Conservation (phyloP, 2,888 invertebrate species). For the Sceliomorpha sp. region DNA sequence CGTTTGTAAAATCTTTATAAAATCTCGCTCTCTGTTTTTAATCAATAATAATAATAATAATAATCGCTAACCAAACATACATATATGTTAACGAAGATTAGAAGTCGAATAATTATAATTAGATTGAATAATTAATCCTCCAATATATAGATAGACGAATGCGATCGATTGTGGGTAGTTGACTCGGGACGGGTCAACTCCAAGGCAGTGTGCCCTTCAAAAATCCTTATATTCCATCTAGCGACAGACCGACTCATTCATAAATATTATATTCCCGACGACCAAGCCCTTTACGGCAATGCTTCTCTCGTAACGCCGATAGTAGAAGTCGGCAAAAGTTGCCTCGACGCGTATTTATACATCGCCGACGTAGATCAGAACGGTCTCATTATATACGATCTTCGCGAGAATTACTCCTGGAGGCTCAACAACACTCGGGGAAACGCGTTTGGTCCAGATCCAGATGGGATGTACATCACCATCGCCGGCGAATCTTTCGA, state of each 20-base stretch:
- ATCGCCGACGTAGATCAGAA: conserved; percentile 74
- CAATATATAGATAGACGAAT: conserved; percentile 78
- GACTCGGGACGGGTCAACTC: conserved; percentile 71
- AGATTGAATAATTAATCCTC: conserved; percentile 17
- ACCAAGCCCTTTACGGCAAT: conserved; percentile 67
- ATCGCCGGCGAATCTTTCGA: conserved; percentile 75
- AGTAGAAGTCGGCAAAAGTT: conserved; percentile 73
- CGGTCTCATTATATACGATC: conserved; percentile 74
- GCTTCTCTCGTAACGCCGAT: conserved; percentile 75
- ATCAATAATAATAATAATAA: too few species aligned
- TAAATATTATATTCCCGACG: conserved; percentile 71
- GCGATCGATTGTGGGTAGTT: conserved; percentile 79
- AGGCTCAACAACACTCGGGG: conserved; percentile 74
- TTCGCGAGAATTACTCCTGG: conserved; percentile 70
- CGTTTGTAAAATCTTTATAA: too few species aligned
- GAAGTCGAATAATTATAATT: too few species aligned
- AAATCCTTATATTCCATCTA: conserved; percentile 79
- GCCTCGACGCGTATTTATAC: conserved; percentile 73
- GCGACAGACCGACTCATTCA: conserved; percentile 71
- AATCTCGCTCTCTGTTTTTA: too few species aligned
- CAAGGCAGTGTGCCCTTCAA: conserved; percentile 72
- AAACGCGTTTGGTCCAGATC: conserved; percentile 76
- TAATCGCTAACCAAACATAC: too few species aligned
- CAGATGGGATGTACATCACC: conserved; percentile 73
- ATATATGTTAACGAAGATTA: too few species aligned